Evolutionary conservation across 2,113 vertebrate species (phyloP), one percentile per base, ranked within the genome.

Genomic region (Perognathus longimembris): DNA sequence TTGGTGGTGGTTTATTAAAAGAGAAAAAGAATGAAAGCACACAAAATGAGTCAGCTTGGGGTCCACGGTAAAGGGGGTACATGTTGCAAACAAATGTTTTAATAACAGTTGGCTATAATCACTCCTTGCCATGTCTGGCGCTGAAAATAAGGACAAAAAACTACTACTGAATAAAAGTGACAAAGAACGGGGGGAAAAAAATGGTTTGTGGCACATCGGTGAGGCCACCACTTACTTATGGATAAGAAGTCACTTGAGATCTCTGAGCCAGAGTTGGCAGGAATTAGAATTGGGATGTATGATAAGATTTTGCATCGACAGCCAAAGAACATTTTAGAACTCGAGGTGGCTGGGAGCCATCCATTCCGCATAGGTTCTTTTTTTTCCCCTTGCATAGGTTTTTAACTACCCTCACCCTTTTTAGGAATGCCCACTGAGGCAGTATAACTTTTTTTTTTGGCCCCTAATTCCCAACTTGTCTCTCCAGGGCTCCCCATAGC

Each of bases 111-210:
- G 98, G 98, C 98, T 99, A 99, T 99, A 98, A 98, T 99, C 98
- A 98, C 97, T 98, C 98, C 98, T 98, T 97, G 98, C 98, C 98
- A 84, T 98, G 98, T 97, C 97, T 98, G 98, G 98, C 98, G 97
- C 97, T 97, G 96, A 98, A 97, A 97, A 96, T 97, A 92, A 97
- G 91, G 98, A 95, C 96, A 97, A 97, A 97, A 97, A 97, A 97
- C 98, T 98, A 98, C 98, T 98, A 98, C 98, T 98, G 98, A 98
- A 98, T 98, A 98, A 98, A 98, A 98, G 97, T 98, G 98, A 98
- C 98, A 98, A 98, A 98, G 96, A 98, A 98, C 97, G 97, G 98
- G 96, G 95, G n/a, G n/a, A n/a, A n/a, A n/a, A n/a, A n/a, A n/a
- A n/a, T n/a, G n/a, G n/a, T n/a, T n/a, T n/a, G 5, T 77, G 32